Percentiles rank a stretch among this genome's conserved stretches.
Conservation (phyloP, 2,113 vertebrate genomes). For the Verasper variegatus region DNA sequence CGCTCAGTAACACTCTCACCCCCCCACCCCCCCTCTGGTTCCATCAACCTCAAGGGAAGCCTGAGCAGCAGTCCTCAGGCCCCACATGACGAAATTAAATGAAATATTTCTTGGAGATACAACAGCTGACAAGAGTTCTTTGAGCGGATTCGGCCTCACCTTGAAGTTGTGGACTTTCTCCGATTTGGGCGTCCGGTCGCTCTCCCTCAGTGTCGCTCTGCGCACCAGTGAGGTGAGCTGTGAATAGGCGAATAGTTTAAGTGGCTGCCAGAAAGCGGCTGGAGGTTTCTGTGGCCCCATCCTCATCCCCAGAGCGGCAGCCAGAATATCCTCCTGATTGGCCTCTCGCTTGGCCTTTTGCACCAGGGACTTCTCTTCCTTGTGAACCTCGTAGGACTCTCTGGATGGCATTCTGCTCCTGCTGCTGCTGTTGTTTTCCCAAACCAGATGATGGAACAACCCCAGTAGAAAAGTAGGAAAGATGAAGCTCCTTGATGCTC, state of each 20-base stretch:
- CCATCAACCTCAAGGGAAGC: constrained; percentile 25
- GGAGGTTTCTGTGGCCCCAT: constrained; percentile 93
- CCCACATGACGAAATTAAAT: constrained; percentile 62
- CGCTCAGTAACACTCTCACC: constrained; percentile 20
- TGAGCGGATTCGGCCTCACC: constrained; percentile 84
- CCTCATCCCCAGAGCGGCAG: constrained; percentile 94
- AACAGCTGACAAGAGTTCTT: constrained; percentile 2
- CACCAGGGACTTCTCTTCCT: constrained; percentile 83
- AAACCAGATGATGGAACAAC: constrained; percentile 29
- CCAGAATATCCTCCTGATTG: constrained; percentile 92
- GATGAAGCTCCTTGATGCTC: constrained; percentile 45
- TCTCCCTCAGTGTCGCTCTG: constrained; percentile 94
- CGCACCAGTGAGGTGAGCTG: constrained; percentile 98
- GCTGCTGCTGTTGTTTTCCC: background rate
- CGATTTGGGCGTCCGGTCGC: constrained; percentile 89
- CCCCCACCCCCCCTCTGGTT: constrained; percentile 1
- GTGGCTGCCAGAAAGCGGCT: constrained; percentile 92
- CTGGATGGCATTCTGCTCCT: constrained; percentile 89
- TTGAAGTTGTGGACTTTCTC: constrained; percentile 99
- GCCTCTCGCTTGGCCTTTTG: constrained; percentile 89
- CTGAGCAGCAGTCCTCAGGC: constrained; percentile 39
- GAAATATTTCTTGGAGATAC: background rate
- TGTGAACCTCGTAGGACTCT: constrained; percentile 88
- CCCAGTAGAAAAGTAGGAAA: constrained; percentile 19
- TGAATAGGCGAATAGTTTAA: constrained; percentile 99